A percentile compares a stretch with the other conserved stretches of the same genome.
Conservation (phyloP, 2,888 invertebrate species). For the Phengaris alcon region DNA sequence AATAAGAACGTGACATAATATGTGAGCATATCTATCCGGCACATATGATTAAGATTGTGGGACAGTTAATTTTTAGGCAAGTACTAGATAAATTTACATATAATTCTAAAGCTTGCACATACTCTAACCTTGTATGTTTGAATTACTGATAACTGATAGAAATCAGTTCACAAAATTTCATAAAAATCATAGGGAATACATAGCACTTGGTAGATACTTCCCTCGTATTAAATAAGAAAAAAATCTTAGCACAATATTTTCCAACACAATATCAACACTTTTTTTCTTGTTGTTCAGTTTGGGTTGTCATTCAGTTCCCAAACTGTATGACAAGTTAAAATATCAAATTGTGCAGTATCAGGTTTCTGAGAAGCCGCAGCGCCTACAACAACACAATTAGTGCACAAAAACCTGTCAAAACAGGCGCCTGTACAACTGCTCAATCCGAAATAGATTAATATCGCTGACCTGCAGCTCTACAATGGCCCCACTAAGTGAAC, state of each 20-base stretch:
- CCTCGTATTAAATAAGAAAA: not conserved
- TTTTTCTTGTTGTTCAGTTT: not conserved
- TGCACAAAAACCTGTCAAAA: conserved; percentile 39
- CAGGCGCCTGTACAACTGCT: not conserved
- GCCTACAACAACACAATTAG: conserved; percentile 25
- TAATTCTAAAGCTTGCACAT: too few species aligned
- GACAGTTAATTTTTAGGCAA: too few species aligned
- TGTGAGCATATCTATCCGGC: too few species aligned
- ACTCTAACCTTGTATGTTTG: not conserved
- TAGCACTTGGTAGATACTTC: not conserved
- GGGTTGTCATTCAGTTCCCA: not conserved
- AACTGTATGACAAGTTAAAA: not conserved
- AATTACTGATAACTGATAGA: not conserved
- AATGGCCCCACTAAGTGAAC: too few species aligned
- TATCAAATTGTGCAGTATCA: conserved; percentile 34
- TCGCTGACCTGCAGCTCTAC: too few species aligned
- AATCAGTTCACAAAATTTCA: too few species aligned
- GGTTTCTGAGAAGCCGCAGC: conserved; percentile 35
- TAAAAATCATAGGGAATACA: not conserved
- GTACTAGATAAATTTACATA: too few species aligned
- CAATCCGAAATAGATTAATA: too few species aligned
- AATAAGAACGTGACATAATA: too few species aligned
- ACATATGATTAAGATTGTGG: too few species aligned
- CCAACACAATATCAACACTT: not conserved
- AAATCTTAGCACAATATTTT: not conserved